Evolutionary conservation across 2,888 invertebrate species (phyloP), one percentile per base, ranked within the genome.

Genomic region (Autographa pulchrina): DNA sequence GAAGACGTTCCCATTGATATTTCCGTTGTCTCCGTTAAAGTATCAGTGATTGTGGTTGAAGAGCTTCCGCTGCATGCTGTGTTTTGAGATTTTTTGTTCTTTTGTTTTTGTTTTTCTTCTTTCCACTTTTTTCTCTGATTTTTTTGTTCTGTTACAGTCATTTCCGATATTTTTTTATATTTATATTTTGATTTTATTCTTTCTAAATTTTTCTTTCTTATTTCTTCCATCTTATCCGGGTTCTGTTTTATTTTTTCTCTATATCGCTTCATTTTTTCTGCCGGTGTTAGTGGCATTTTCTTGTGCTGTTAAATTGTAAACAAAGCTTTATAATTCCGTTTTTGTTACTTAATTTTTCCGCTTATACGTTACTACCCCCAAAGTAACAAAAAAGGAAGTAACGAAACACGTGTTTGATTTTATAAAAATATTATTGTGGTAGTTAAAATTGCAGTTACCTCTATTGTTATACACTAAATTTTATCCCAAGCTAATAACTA

Each of bases 161-260:
- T 56, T 62, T 67, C 67, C 35, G 38, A 32, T 20, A 54, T 67
- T 67, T 67, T 67, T 67, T 61, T 62, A 61, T 61, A 67, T 62
- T 67, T 62, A 20, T 68, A 65, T 59, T 43, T 65, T 31, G 65
- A 41, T 35, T 59, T 32, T 32, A 32, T 32, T 32, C 32, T 32
- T 7, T 32, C 7, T 32, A 32, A 32, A 32, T 32, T 32, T 32
- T 32, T 32, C 32, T 32, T 32, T 32, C 32, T 32, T 32, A 32
- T 32, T 32, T 32, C 32, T 32, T 32, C 32, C 32, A 32, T 5
- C 32, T 32, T 32, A 32, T 32, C 32, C 7, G 32, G 32, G 32
- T 32, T 32, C 32, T 32, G 32, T 32, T 32, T 32, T 32, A 32
- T 5, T 32, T 32, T 32, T 5, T 32, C 32, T 32, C 32, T 32